These are phyloP conservation scores for Pocota personata DNA, from an alignment of 2,888 invertebrate species.

Conservation along the genomic window DNA sequence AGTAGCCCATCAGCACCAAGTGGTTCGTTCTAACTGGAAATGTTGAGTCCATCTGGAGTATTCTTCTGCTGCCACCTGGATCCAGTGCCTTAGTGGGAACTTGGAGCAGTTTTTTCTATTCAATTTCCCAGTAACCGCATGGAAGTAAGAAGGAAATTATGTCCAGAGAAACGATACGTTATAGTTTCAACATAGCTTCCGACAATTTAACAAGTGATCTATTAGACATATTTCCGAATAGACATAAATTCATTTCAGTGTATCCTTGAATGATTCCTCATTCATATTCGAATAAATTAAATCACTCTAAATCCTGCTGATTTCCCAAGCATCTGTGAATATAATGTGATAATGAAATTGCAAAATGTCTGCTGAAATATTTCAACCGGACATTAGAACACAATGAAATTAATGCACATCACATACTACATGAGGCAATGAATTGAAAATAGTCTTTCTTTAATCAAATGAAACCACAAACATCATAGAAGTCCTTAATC, in stretches of 20 bases:
- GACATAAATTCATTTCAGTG: background rate
- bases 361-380: background rate
- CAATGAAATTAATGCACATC: background rate
- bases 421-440: background rate
- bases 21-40: no score
- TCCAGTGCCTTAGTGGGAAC: no score
- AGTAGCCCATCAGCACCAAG: no score
- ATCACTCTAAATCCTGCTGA: background rate
- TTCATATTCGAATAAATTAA: background rate
- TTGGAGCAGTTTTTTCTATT: no score
- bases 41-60: no score
- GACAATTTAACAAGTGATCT: no score
- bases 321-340: background rate
- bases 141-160: no score
- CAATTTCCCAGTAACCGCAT: no score
- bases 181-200: no score
- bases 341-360: background rate
- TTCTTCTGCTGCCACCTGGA: no score
- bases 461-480: slow-evolving; percentile 1
- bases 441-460: background rate
- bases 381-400: background rate
- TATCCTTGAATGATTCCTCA: background rate
- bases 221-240: background rate
- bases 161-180: no score
- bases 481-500: background rate